These are phyloP conservation scores for Thalassophryne amazonica DNA, from an alignment of 2,797 vertebrate genomes.

Conservation along the genomic window DNA sequence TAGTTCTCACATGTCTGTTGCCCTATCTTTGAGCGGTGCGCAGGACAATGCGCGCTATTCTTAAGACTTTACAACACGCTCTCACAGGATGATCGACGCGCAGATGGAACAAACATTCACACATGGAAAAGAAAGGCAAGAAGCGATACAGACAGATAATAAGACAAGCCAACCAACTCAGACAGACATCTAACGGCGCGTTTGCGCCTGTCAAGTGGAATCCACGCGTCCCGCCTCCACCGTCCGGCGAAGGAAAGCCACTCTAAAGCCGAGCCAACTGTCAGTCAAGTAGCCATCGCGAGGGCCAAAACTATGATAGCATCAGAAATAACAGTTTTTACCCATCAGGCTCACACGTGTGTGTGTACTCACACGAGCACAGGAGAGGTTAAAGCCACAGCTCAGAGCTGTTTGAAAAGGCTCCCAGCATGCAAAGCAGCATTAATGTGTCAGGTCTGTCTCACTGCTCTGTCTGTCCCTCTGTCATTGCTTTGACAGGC, in stretches of 20 bases:
- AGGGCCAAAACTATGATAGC: constrained; percentile 56
- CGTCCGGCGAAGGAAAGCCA: constrained; percentile 43
- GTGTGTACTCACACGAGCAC: neutral
- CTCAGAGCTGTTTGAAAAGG: constrained; percentile 65
- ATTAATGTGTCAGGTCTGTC: constrained; percentile 76
- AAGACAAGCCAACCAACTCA: constrained; percentile 13
- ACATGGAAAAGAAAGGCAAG: constrained; percentile 31
- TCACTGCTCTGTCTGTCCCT: constrained; percentile 59
- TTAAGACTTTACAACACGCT: constrained; percentile 57
- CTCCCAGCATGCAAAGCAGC: constrained; percentile 77
- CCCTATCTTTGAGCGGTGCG: constrained; percentile 62
- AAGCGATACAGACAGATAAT: constrained; percentile 41
- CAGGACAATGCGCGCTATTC: constrained; percentile 75
- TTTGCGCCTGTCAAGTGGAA: constrained; percentile 51
- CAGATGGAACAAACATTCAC: constrained; percentile 64
- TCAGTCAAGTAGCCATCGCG: constrained; percentile 52
- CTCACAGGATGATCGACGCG: constrained; percentile 34
- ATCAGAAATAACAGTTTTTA: constrained; percentile 70
- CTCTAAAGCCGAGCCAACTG: constrained; percentile 57
- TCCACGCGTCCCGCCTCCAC: constrained; percentile 50
- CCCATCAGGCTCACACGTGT: constrained; percentile 50
- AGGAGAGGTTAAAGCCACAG: constrained; percentile 51
- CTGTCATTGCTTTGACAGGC: constrained; percentile 71
- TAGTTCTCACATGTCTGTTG: constrained; percentile 79
- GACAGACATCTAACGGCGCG: constrained; percentile 45